These are phyloP conservation scores for Brachionus paranguensis DNA, from an alignment of 1,140 invertebrate species.

Conservation along the genomic window DNA sequence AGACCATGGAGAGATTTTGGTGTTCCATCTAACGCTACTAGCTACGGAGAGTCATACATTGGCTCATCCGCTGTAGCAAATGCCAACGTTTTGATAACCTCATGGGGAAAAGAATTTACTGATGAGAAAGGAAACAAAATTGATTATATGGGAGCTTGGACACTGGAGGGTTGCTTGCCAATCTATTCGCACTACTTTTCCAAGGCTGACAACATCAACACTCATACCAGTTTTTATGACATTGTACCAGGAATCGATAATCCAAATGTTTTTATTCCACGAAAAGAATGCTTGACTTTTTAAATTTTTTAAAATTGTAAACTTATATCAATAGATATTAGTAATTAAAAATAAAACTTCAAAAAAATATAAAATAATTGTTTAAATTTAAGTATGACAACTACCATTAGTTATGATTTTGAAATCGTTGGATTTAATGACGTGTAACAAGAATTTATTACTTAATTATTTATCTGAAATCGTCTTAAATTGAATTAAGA, in stretches of 20 bases:
- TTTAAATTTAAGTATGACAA: neutral
- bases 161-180: constrained; percentile 45
- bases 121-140: constrained; percentile 28
- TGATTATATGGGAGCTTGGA: constrained; percentile 42
- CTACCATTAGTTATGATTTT: too few relatives aligned
- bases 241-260: constrained; percentile 47
- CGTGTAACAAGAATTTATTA: too few relatives aligned
- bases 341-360: neutral
- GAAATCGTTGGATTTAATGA: too few relatives aligned
- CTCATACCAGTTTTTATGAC: constrained; percentile 46
- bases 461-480: too few relatives aligned
- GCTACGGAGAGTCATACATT: constrained; percentile 44
- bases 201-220: neutral
- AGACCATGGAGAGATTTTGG: constrained; percentile 46
- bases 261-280: constrained; percentile 50
- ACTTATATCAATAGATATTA: neutral
- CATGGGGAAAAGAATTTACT: constrained; percentile 1
- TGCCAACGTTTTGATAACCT: neutral
- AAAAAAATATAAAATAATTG: neutral
- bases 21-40: constrained; percentile 46
- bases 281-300: constrained; percentile 43
- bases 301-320: neutral
- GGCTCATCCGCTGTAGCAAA: constrained; percentile 45
- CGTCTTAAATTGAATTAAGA: too few relatives aligned
- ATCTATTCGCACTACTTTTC: constrained; percentile 42